These are phyloP conservation scores for Ctenochaetus hawaiiensis DNA, from an alignment of 2,797 vertebrate species.

Conservation along the genomic window DNA sequence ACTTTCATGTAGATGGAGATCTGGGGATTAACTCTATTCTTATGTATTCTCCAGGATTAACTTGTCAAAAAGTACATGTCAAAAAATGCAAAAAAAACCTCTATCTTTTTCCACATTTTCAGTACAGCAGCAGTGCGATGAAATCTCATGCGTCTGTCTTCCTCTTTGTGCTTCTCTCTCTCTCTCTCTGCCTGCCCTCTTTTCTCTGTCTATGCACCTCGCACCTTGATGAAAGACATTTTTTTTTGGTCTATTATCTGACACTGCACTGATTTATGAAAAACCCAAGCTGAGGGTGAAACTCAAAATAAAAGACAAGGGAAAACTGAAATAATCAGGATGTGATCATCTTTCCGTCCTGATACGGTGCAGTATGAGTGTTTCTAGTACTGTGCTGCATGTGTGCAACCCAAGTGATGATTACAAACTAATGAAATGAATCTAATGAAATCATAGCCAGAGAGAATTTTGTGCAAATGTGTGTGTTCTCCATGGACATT, in stretches of 20 bases:
- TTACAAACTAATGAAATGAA: constrained; percentile 33
- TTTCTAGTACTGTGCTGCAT: constrained; percentile 16
- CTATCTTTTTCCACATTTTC: constrained; percentile 20
- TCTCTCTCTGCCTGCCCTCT: constrained; percentile 18
- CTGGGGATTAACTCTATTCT: constrained; percentile 49
- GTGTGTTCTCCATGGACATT: constrained; percentile 33
- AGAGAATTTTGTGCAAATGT: constrained; percentile 54
- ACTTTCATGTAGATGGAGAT: constrained; percentile 38
- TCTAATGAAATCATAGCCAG: constrained; percentile 46
- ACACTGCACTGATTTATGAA: constrained; percentile 44
- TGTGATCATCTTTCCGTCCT: neutral
- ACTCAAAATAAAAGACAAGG: constrained; percentile 22
- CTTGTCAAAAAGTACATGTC: constrained; percentile 47
- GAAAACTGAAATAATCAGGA: constrained; percentile 4
- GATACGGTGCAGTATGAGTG: neutral
- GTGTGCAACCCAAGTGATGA: constrained; percentile 24
- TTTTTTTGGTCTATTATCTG: constrained; percentile 31
- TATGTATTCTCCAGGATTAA: constrained; percentile 48
- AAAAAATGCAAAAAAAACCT: constrained; percentile 28
- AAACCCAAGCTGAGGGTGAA: constrained; percentile 7
- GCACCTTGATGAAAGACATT: constrained; percentile 26
- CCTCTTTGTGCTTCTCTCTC: neutral
- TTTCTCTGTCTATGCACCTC: constrained; percentile 22
- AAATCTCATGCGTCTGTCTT: constrained; percentile 12
- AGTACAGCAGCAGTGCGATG: constrained; percentile 15